These are phyloP conservation scores for Sebastiscus albofasciatus DNA, from an alignment of 2,797 vertebrate species.

Conservation along the genomic window DNA sequence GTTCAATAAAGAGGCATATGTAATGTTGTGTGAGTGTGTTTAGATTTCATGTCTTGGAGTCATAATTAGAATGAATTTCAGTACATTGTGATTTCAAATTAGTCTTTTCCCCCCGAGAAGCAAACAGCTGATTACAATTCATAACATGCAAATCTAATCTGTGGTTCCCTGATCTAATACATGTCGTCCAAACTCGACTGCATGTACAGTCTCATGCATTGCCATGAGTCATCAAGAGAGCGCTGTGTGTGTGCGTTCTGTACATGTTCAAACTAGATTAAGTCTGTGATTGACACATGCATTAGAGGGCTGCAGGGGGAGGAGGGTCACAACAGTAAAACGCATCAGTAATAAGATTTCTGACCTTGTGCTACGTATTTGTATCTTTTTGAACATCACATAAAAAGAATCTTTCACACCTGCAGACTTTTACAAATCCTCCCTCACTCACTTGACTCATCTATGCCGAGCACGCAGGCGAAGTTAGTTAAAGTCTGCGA, in stretches of 20 bases:
- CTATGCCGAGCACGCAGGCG: neutral
- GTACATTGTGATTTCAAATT: neutral
- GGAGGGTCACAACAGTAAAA: neutral
- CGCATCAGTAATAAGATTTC: neutral
- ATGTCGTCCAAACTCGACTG: neutral
- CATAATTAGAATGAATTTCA: conserved; percentile 10
- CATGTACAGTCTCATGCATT: neutral
- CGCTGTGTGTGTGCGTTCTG: neutral
- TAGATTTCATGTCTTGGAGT: conserved; percentile 2
- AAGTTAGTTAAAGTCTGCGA: neutral
- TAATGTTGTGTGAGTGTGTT: neutral
- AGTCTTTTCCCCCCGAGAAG: neutral
- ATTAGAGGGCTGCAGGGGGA: neutral
- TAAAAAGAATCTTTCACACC: neutral
- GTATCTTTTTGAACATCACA: neutral
- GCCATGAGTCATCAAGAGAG: conserved; percentile 4
- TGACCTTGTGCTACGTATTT: neutral
- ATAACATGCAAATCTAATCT: neutral
- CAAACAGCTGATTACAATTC: neutral
- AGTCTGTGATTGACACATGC: neutral
- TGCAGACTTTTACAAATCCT: neutral
- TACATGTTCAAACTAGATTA: neutral
- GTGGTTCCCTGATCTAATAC: conserved; percentile 1
- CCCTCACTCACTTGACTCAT: neutral
- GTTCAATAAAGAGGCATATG: neutral